phyloP scores from a whole-genome alignment of 1,140 invertebrate species.

The Drosophila ficusphila region DNA sequence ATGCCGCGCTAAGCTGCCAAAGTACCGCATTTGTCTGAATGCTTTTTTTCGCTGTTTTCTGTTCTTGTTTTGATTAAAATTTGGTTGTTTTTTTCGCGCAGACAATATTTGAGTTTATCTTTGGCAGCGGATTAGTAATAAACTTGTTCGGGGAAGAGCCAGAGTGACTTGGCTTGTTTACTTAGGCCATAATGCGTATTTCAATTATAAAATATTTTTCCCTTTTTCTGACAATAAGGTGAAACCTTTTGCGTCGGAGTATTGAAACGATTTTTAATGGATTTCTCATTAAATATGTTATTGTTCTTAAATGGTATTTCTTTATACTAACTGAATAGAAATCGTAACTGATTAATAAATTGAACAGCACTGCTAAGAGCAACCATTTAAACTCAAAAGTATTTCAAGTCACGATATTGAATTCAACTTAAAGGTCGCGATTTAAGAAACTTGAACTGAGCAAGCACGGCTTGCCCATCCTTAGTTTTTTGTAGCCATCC shows the following conservation, averaged over 20 bases:
- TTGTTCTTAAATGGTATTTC: too few relatives aligned
- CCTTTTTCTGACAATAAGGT: slow-evolving; percentile 18
- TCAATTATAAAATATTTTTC: slow-evolving; percentile 72
- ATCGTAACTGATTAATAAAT: too few relatives aligned
- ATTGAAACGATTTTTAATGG: too few relatives aligned
- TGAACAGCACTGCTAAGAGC: too few relatives aligned
- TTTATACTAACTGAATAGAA: too few relatives aligned
- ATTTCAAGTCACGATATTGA: too few relatives aligned
- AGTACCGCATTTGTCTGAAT: slow-evolving; percentile 70
- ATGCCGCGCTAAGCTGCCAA: slow-evolving; percentile 72
- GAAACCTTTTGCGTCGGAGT: too few relatives aligned
- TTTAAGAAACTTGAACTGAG: slow-evolving; percentile 33
- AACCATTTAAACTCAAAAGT: too few relatives aligned
- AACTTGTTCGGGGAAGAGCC: slow-evolving; percentile 36
- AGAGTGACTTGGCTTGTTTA: slow-evolving; percentile 53
- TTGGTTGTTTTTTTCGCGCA: slow-evolving; percentile 44
- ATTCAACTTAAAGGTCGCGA: background rate
- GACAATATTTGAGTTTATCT: slow-evolving; percentile 65
- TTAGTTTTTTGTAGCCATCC: background rate
- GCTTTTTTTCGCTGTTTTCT: slow-evolving; percentile 15
- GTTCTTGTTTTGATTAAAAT: slow-evolving; percentile 74
- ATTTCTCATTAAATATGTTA: too few relatives aligned
- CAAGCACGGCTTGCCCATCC: background rate
- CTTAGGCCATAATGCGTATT: slow-evolving; percentile 70
- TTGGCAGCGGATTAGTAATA: slow-evolving; percentile 76